Evolutionary conservation across 2,113 vertebrate species (phyloP).

Genomic region (Xiphophorus couchianus): DNA sequence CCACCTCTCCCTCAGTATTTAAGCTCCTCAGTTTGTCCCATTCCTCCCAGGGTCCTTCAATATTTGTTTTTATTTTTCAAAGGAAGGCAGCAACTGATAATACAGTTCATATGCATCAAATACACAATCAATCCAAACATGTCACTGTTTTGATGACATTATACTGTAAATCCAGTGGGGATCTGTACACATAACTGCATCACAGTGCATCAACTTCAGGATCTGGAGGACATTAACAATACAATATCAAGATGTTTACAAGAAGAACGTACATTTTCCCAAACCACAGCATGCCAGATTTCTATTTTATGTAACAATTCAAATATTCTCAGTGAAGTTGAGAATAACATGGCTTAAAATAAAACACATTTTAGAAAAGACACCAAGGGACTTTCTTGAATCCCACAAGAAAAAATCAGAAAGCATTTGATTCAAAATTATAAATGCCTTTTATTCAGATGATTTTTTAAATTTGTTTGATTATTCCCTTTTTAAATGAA

Average conservation of each 20-base stretch:
- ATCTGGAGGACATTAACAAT: too few relatives aligned
- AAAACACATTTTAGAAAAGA: too few relatives aligned
- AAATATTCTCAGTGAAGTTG: background rate
- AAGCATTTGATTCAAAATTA: background rate
- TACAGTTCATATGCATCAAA: conserved; percentile 19
- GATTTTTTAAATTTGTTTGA: background rate
- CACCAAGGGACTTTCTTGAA: background rate
- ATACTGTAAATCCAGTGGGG: too few relatives aligned
- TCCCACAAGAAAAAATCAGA: background rate
- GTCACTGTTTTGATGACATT: background rate
- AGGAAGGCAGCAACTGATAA: conserved; percentile 1
- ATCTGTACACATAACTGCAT: too few relatives aligned
- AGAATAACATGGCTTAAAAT: background rate
- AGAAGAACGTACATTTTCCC: background rate
- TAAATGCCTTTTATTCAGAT: background rate
- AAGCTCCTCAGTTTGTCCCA: too few relatives aligned
- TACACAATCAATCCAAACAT: background rate
- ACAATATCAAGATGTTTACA: background rate
- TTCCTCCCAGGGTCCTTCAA: too few relatives aligned
- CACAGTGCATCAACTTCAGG: too few relatives aligned
- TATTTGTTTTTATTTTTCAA: conserved; percentile 51
- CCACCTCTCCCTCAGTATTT: too few relatives aligned
- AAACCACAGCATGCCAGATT: background rate
- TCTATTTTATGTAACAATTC: background rate
- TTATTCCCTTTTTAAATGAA: background rate